A percentile compares a stretch with the other conserved stretches of the same genome.
These are phyloP conservation scores for Eudyptes chrysolophus DNA, from an alignment of 2,113 vertebrate species.

Conservation along the genomic window DNA sequence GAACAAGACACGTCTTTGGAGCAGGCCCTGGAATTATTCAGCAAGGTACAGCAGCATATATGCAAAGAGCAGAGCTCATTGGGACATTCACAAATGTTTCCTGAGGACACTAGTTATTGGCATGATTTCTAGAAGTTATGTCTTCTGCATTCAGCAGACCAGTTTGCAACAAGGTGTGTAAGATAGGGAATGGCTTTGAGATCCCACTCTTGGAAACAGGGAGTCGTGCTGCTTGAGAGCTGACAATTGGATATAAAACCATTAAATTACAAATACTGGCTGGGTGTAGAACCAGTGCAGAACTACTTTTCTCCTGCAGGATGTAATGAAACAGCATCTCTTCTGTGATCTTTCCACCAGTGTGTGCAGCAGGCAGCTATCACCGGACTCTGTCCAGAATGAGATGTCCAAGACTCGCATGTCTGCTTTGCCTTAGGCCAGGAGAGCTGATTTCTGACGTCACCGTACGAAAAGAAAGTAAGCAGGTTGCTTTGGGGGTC, in stretches of 20 bases:
- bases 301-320: neutral
- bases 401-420: neutral
- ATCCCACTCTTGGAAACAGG: neutral
- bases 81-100: neutral
- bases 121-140: neutral
- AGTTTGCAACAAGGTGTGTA: neutral
- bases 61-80: neutral
- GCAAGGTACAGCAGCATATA: neutral
- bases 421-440: neutral
- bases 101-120: neutral
- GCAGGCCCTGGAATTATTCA: neutral
- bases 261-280: neutral
- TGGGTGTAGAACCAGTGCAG: neutral
- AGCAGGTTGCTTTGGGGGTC: neutral
- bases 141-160: neutral
- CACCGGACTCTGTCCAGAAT: neutral
- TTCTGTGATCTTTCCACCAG: neutral
- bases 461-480: accelerated
- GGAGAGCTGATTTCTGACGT: neutral
- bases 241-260: neutral
- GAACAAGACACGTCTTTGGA: neutral
- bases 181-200: neutral
- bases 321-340: neutral
- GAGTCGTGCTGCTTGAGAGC: neutral
- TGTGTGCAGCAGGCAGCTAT: neutral